A percentile compares a stretch with the other conserved stretches of the same genome.
phyloP scores from a whole-genome alignment of 2,113 vertebrate species.

The Amphiprion ocellaris region DNA sequence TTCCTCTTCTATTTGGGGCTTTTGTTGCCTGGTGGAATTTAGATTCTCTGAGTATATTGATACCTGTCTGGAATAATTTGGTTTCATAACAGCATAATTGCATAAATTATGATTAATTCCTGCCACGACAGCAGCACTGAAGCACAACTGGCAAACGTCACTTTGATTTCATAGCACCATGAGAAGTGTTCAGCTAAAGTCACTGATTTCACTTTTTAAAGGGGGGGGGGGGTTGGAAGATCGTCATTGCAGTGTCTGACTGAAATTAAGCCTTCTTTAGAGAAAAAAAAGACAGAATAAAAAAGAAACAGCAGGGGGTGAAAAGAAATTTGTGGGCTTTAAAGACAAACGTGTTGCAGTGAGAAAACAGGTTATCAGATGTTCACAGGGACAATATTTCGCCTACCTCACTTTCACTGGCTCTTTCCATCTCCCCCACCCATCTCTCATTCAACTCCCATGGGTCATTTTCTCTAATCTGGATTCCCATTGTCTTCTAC shows the following conservation, averaged over 20 bases:
- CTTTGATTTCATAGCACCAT: conserved; percentile 45
- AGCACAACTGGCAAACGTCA: conserved; percentile 3
- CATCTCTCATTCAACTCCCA: conserved; percentile 61
- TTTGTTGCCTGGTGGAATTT: not conserved
- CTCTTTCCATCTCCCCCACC: conserved; percentile 27
- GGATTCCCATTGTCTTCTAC: conserved; percentile 73
- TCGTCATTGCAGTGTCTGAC: conserved; percentile 9
- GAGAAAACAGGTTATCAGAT: conserved; percentile 71
- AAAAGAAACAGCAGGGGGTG: conserved; percentile 24
- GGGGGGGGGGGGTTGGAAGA: not conserved
- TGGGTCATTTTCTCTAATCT: conserved; percentile 74
- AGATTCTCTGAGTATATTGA: not conserved
- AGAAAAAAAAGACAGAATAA: conserved; percentile 64
- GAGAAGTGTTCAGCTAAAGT: conserved; percentile 16
- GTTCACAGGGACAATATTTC: conserved; percentile 64
- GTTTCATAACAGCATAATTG: not conserved
- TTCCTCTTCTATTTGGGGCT: not conserved
- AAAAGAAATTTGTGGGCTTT: conserved; percentile 30
- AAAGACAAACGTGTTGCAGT: conserved; percentile 51
- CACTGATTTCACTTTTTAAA: conserved; percentile 20
- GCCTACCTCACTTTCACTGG: conserved; percentile 14
- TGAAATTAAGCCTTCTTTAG: conserved; percentile 56
- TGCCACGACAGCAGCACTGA: not conserved
- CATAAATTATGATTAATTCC: conserved; percentile 46
- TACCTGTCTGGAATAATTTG: not conserved